Base-by-base conservation (phyloP, 2,797 vertebrate genomes). In the Pagetopsis macropterus region DNA sequence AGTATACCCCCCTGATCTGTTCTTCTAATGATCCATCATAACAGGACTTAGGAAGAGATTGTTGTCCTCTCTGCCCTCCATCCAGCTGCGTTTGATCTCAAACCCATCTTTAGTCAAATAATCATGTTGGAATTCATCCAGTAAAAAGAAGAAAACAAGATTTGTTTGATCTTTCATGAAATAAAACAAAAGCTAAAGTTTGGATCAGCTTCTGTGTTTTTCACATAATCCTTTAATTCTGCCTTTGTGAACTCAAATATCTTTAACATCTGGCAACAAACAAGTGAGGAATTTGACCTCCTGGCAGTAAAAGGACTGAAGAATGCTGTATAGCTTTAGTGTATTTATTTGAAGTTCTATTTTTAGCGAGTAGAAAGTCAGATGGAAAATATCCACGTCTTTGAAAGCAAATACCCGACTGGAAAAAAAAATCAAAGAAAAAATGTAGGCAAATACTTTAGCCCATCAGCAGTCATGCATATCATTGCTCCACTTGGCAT, bases 401-500 rank as follows among this genome's bases (percentile, higher is more conserved):
- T 88, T 89, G 71, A 89, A 93, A 86, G 84, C 70, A 83, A 76
- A 83, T 58, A 80, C 52, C 68, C 54, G 45, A 57, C 70, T 84
- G 85, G 88, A 91, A 37, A 37, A 27, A 27, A 90, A 85, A 27
- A 79, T 88, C 40, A 79, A 80, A 70, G 59, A 82, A 66, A 62
- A 75, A 87, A 81, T 59, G 65, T 76, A 89, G 87, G 80, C 80
- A 87, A 92, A 76, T 74, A 72, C 76, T 84, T 55, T 23, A 80
- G 66, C 76, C 80, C 74, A 66, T 84, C 82, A 86, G 90, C 78
- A 90, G 82, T 84, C 89, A 83, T 84, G 87, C 88, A 86, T 88
- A 84, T 88, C 84, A 76, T 88, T 91, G 87, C 81, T 89, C 88
- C 78, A 90, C 74, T 89, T 86, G 87, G 85, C 88, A 56, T 82